A percentile compares a stretch with the other conserved stretches of the same genome.
Evolutionary conservation across 2,797 vertebrate genomes (phyloP).

Genomic region (Sciurus vulgaris): DNA sequence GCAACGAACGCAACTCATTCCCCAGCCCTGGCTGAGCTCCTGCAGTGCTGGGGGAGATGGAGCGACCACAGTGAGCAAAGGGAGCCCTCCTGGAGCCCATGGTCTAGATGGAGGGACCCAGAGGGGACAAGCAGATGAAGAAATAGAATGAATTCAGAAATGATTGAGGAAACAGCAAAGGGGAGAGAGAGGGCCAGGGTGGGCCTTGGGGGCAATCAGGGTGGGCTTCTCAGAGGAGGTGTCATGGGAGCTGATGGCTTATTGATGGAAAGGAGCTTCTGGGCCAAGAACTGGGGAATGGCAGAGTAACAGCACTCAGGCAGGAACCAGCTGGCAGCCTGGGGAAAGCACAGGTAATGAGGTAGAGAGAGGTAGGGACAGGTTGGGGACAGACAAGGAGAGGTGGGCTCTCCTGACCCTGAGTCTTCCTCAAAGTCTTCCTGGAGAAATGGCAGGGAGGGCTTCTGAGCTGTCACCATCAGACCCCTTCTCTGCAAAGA

Average conservation of each 20-base stretch:
- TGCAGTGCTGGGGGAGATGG: fast-evolving
- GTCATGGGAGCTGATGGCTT: not conserved
- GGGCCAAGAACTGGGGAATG: too few relatives aligned
- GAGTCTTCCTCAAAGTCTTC: too few relatives aligned
- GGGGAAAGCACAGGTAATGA: not conserved
- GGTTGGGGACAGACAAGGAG: not conserved
- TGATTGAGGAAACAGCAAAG: not conserved
- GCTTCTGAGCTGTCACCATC: not conserved
- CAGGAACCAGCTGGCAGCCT: not conserved
- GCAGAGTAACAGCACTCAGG: not conserved
- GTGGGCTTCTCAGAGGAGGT: not conserved
- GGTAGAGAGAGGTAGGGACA: too few relatives aligned
- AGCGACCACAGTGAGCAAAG: not conserved
- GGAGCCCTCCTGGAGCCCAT: not conserved
- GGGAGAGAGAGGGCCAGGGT: fast-evolving
- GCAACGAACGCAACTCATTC: not conserved
- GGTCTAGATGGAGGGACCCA: not conserved
- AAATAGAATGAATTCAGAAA: not conserved
- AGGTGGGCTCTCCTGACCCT: too few relatives aligned
- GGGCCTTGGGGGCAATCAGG: not conserved
- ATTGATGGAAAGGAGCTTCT: not conserved
- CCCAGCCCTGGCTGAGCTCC: not conserved
- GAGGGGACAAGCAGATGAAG: not conserved
- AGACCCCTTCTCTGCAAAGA: not conserved
- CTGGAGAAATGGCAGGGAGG: not conserved